Evolutionary conservation across 2,797 vertebrate species (phyloP).

Genomic region (Todus mexicanus): DNA sequence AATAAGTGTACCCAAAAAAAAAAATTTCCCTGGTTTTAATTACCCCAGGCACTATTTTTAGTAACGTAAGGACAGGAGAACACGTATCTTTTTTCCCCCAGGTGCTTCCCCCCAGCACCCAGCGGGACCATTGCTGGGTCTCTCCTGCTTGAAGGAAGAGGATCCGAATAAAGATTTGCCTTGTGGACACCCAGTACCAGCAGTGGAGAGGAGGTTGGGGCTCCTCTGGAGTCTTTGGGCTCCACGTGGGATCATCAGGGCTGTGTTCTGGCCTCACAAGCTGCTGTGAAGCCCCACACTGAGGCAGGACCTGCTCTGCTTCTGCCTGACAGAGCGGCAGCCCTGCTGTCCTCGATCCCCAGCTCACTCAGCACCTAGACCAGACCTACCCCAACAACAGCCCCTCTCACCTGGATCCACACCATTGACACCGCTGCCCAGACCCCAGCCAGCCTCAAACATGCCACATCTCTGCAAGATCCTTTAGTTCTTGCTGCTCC

Average conservation of each 20-base stretch:
- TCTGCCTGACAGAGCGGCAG: not conserved
- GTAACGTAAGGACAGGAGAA: not conserved
- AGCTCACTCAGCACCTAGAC: not conserved
- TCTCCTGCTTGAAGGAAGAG: not conserved
- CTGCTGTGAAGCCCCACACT: not conserved
- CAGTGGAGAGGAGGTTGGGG: not conserved
- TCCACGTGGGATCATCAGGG: not conserved
- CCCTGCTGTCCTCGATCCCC: not conserved
- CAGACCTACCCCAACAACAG: not conserved
- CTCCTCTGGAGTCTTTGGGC: not conserved
- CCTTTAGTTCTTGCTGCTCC: not conserved
- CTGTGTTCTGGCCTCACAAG: not conserved
- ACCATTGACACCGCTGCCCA: accelerated
- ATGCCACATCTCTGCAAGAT: not conserved
- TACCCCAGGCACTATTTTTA: not conserved
- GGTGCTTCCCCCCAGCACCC: not conserved
- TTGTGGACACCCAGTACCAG: not conserved
- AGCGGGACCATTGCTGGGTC: not conserved
- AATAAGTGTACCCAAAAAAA: not conserved
- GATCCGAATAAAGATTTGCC: not conserved
- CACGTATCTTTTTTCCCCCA: accelerated
- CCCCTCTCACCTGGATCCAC: not conserved
- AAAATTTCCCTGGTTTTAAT: not conserved
- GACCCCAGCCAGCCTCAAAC: not conserved
- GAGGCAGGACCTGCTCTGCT: not conserved